Percentiles rank a stretch among this genome's conserved stretches.
Evolutionary conservation across 2,888 invertebrate species (phyloP).

Genomic region (Pegoplata infirma): DNA sequence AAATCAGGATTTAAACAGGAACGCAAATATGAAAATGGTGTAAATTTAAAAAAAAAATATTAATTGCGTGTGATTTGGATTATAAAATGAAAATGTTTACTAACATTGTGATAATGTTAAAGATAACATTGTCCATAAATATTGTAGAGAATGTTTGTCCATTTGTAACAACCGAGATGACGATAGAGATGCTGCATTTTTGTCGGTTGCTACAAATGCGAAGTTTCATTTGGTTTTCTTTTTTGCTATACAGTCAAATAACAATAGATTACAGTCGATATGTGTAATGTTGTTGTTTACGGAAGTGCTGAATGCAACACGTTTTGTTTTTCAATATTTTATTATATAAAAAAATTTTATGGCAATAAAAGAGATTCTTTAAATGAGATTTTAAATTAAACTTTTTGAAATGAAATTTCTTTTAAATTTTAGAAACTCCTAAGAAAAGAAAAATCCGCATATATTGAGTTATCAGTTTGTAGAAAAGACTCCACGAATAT

Average conservation of each 20-base stretch:
- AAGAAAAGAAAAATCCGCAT: too few species aligned
- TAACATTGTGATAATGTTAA: constrained; percentile 6
- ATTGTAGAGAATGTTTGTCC: background rate
- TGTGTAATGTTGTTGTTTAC: constrained; percentile 27
- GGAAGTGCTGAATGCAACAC: constrained; percentile 46
- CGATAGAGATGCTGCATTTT: background rate
- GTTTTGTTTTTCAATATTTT: constrained; percentile 12
- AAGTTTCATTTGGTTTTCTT: background rate
- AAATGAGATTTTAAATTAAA: too few species aligned
- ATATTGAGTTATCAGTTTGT: too few species aligned
- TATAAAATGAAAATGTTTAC: constrained; percentile 17
- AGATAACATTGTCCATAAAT: background rate
- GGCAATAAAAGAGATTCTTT: too few species aligned
- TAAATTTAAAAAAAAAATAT: too few species aligned
- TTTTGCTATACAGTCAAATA: constrained; percentile 2
- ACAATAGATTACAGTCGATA: background rate
- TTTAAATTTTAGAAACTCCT: too few species aligned
- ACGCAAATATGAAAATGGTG: too few species aligned
- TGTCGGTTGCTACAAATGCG: constrained; percentile 18
- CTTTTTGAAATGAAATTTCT: too few species aligned
- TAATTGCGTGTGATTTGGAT: background rate
- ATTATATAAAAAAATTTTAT: constrained; percentile 27
- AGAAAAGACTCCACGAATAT: too few species aligned
- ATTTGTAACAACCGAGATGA: background rate
- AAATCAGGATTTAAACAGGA: too few species aligned